These are phyloP conservation scores for Hemistola chrysoprasaria DNA, from an alignment of 2,888 invertebrate species.

Conservation along the genomic window DNA sequence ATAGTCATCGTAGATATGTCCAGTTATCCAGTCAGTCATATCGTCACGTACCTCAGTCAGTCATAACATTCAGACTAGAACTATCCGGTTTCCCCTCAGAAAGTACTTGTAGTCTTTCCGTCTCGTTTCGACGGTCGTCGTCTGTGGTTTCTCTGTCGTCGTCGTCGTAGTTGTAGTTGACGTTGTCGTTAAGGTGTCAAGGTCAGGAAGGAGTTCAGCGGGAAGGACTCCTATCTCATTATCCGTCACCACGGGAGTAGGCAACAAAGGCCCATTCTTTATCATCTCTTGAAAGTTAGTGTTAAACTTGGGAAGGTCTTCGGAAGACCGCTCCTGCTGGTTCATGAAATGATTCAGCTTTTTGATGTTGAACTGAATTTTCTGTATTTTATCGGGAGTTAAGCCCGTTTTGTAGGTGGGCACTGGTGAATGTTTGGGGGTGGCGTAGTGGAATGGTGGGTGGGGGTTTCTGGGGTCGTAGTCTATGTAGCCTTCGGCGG, in stretches of 20 bases:
- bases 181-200: conserved; percentile 30
- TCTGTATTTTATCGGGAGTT: conserved; percentile 66
- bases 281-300: conserved; percentile 54
- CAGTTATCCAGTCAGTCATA: conserved; percentile 22
- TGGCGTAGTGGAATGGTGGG: conserved; percentile 52
- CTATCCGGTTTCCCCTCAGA: conserved; percentile 75
- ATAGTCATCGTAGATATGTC: conserved; percentile 31
- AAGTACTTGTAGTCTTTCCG: conserved; percentile 72
- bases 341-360: conserved; percentile 59
- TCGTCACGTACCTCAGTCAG: conserved; percentile 33
- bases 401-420: conserved; percentile 46
- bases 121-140: conserved; percentile 49
- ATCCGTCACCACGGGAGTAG: conserved; percentile 66
- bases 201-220: conserved; percentile 59
- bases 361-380: conserved; percentile 63
- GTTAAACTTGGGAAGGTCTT: conserved; percentile 53
- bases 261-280: conserved; percentile 53
- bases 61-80: conserved; percentile 66
- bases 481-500: conserved; percentile 54
- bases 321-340: conserved; percentile 62
- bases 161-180: conserved; percentile 45
- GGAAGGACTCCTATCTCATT: conserved; percentile 71
- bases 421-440: conserved; percentile 51
- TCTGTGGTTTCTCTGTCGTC: conserved; percentile 45
- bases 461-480: conserved; percentile 57